Evolutionary conservation across 2,113 vertebrate species (phyloP), one percentile per base, ranked within the genome.

Genomic region (Indicator maculatus): DNA sequence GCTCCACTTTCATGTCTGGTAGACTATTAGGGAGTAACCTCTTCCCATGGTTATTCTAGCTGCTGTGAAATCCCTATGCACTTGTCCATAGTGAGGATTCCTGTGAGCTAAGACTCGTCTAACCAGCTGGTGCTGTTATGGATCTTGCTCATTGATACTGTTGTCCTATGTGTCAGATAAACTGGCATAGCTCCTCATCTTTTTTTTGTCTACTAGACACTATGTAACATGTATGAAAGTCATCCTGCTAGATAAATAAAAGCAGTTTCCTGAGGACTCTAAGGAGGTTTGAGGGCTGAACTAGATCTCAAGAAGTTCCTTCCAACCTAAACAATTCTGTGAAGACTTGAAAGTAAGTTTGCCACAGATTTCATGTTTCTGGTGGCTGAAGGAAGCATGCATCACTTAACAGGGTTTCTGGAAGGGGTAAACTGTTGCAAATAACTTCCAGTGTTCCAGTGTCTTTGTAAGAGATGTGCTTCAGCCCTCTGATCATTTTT

Each of bases 191-290:
- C n/a, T n/a, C 13, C 11, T 16, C 16, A 39, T 78, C n/a, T 17
- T 36, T 36, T 36, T 85, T 52, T 39, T 61, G 11, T 30, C 31
- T 11, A 4, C 44, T 50, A 24, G 17, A 31, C 15, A 2, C 1
- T 12, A 19, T 1, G n/a, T n/a, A 74, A 27, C 4, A 3, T 4
- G 0, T 28, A 30, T 50, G 36, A 81, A 75, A 61, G 1, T 0
- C 1, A 24, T 63, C 17, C 15, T 4, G 0, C 9, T 15, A 6
- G 26, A 0, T 53, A 53, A 93, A 47, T 12, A 14, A 47, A 59
- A 63, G 12, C 33, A 45, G 6, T 30, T 61, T 47, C 24, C 12
- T 61, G 69, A 61, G 45, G 19, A 26, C 27, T 78, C 27, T 63
- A 17, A 52, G 19, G 36, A 58, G 12, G 18, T 33, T 45, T 78